Base-by-base conservation (phyloP, 2,888 invertebrate genomes). In the Cynaeus angustus region DNA sequence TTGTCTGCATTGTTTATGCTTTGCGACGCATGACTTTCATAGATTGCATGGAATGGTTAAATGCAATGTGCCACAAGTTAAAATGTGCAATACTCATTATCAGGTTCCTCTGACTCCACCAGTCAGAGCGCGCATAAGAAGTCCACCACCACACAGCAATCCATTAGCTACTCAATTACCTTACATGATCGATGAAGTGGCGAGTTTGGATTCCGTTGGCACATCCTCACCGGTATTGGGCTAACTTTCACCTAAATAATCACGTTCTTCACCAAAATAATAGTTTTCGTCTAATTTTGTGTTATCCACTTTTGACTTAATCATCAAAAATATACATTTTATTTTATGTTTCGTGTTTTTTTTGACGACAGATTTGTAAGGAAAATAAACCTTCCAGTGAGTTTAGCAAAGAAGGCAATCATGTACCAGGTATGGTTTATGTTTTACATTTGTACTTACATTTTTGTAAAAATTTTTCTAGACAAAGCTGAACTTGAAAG, bases 171-270 rank as follows among this genome's bases (percentile, higher is more conserved):
- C 88, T 21, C 88, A 87, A 75, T 83, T 89, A 66, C 88, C 88
- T 16, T 89, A 87, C 82, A 90, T 89, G 86, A 90, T 90, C 76
- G 91, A 91, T 74, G 90, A 91, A 86, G 87, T 88, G 74, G 88
- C 86, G 64, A 87, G 88, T 62, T 87, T 85, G 71, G 89, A 89
- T 84, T 81, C 83, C 66, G 70, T 65, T 65, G 64, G 68, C 46
- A 71, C 68, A 65, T 66, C 72, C 26, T 64, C 61, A 71, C 68
- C 72, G 70, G 72, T 72, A 61, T 30, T 70, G 72, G 74, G 71
- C 33, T 71, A 71, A 71, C 41, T 26, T 56, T 64, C 58, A 69
- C 56, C 30, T 46, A 10, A 38, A 38, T 48, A 50, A 38, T 50
- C 28, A 30, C 43, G 50, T 69, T 28, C 9, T 50, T 38, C 12